Conservation (phyloP, 2,888 invertebrate species). For the Xestia sexstrigata region DNA sequence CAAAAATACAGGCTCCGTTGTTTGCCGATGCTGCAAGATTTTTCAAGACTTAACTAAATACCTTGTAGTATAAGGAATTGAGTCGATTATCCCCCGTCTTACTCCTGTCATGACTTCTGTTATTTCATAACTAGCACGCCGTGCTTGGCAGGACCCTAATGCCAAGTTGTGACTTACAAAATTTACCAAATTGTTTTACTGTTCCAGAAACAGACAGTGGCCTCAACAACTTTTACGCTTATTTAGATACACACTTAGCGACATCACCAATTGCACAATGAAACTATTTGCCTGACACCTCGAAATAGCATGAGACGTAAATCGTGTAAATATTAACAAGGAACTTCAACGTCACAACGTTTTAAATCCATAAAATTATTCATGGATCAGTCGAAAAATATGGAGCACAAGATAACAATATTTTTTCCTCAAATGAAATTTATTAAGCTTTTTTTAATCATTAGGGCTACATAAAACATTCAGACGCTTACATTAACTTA, state of each 20-base stretch:
- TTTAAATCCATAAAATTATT: slow-evolving; percentile 40
- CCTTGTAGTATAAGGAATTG: slow-evolving; percentile 16
- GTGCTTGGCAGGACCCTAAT: slow-evolving; percentile 40
- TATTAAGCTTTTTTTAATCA: slow-evolving; percentile 77
- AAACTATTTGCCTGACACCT: slow-evolving; percentile 50
- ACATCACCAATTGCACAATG: slow-evolving; percentile 48
- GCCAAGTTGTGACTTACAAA: slow-evolving; percentile 44
- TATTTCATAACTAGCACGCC: slow-evolving; percentile 28
- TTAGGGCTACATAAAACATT: slow-evolving; percentile 79
- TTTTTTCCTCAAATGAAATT: slow-evolving; percentile 73
- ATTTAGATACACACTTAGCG: slow-evolving; percentile 41
- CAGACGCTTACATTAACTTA: slow-evolving; percentile 83
- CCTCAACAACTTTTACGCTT: slow-evolving; percentile 31
- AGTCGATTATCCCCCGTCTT: slow-evolving; percentile 17
- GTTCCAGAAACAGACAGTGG: slow-evolving; percentile 37
- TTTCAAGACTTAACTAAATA: slow-evolving; percentile 26
- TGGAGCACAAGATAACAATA: slow-evolving; percentile 56
- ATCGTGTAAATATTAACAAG: slow-evolving; percentile 39
- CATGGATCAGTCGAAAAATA: slow-evolving; percentile 42
- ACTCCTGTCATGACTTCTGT: slow-evolving; percentile 14
- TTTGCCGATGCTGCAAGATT: slow-evolving; percentile 29
- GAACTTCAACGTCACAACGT: slow-evolving; percentile 38
- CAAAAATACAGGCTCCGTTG: slow-evolving; percentile 34
- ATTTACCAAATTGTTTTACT: slow-evolving; percentile 38
- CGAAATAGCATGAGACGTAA: slow-evolving; percentile 43